Evolutionary conservation across 2,113 vertebrate genomes (phyloP), one percentile per base, ranked within the genome.

Genomic region (Myrmophylax atrothorax): DNA sequence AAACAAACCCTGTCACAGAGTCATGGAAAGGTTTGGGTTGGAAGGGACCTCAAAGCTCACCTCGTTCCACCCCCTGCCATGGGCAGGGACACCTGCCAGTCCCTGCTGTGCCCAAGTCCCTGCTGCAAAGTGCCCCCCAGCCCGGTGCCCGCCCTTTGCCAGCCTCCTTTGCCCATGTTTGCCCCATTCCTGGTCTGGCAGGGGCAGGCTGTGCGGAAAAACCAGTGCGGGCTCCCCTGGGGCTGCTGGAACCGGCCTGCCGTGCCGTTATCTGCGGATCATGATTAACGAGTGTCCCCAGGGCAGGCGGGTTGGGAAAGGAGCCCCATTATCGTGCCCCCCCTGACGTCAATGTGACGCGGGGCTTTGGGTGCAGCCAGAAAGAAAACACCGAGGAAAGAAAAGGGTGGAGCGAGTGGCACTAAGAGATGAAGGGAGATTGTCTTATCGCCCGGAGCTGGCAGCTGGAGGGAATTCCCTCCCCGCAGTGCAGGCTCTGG

Each of bases 241-340:
- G 58, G 55, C 53, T 25, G 64, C 68, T 68, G 44, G 77, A 78
- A 5, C 25, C 8, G 2, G 68, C 8, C 66, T 33, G 29, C 31
- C 24, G 49, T 23, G 86, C 89, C 10, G 3, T 80, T 93, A 94
- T 95, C 90, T 79, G 18, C 0, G 0, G 77, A 68, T 87, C 69
- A 8, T 3, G 8, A 66, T 82, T 93, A 68, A 84, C 2, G 42
- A 79, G 77, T 52, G 76, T 31, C 94, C 87, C 53, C 38, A 1
- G 95, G 96, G 94, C 89, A 40, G 94, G 77, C 60, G 69, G 84
- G 70, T 96, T 92, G 33, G 66, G 95, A 96, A 96, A 97, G 92
- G 26, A 67, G 53, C 66, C 73, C 88, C 76, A 56, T 68, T 35
- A 91, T 6, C 7, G 0, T 62, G 90, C 37, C 90, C 76, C 84